phyloP scores from a whole-genome alignment of 2,888 invertebrate species.

The Meiosimyza decipiens region DNA sequence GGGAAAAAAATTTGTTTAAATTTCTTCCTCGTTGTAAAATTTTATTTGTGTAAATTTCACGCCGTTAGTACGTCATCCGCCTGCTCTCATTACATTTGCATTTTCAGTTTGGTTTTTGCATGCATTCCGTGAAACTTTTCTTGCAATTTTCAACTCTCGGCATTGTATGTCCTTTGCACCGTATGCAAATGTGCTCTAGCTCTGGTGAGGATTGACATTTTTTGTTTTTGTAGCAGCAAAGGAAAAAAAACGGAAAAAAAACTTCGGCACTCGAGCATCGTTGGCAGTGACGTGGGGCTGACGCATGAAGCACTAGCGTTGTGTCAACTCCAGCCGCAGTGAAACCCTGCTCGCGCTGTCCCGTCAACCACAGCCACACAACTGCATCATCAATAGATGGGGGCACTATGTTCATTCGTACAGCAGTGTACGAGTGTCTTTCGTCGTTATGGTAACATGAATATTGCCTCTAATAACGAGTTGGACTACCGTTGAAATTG shows the following conservation, averaged over 20 bases:
- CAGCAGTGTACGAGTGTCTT: no score
- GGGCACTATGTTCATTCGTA: conserved; percentile 18
- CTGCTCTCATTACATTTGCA: conserved; percentile 28
- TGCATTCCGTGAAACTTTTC: conserved; percentile 16
- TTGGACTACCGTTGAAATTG: conserved; percentile 44
- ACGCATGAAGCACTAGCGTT: conserved; percentile 1
- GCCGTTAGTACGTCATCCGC: not conserved
- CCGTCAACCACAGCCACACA: conserved; percentile 31
- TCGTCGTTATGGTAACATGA: conserved; percentile 26
- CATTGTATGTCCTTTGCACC: conserved; percentile 4
- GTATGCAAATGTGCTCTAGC: conserved; percentile 25
- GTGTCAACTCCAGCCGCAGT: not conserved
- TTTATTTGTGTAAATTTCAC: conserved; percentile 1
- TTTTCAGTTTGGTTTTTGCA: conserved; percentile 23
- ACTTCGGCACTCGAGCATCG: conserved; percentile 22
- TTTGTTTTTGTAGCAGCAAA: not conserved
- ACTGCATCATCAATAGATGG: conserved; percentile 15
- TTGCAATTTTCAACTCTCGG: not conserved
- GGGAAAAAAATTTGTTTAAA: conserved; percentile 2
- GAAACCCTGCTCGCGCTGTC: not conserved
- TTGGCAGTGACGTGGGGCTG: not conserved
- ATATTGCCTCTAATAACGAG: conserved; percentile 44
- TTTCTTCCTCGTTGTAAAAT: not conserved
- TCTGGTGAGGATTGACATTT: conserved; percentile 24
- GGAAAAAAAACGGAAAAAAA: conserved; percentile 17